Base-by-base conservation (phyloP, 2,888 invertebrate species). In the Andrena flavipes region DNA sequence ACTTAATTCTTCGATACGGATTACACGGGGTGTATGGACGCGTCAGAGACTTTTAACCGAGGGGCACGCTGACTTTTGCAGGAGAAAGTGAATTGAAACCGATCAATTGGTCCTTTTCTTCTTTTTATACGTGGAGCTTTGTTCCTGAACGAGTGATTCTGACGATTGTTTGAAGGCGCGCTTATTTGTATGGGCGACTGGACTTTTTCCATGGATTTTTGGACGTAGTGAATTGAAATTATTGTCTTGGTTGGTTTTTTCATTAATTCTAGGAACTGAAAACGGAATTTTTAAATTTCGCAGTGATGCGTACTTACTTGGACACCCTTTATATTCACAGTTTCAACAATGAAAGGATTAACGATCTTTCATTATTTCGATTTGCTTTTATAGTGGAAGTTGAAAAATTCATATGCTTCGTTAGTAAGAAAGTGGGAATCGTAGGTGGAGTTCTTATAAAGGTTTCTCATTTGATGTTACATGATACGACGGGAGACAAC, bases 361-460 rank as follows among this genome's bases (percentile, higher is more conserved):
- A 26, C 16, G 8, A 56, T 56, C 33, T 16, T 8, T 60, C n/a
- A 60, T 60, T 60, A 16, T 33, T 60, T 60, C 30, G 7, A 29
- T 16, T 13, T 35, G 35, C 42, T 10, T n/a, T n/a, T 67, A 8
- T 26, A 7, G 13, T 1, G 26, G 71, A 60, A 20, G 42, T 20
- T 54, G 35, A 56, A 35, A 35, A 59, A 69, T 35, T 54, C 16
- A n/a, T 42, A 33, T 10, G 69, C 10, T 26, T 59, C 42, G n/a
- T 35, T 33, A 23, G 7, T 29, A 67, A 75, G 30, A 54, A 75
- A 78, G 13, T 76, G 42, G 29, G 54, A 29, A 33, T 42, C n/a
- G 77, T 75, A 51, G 67, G 62, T 67, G 67, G 62, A 76, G n/a
- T 42, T 51, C 13, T 30, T 23, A 33, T 16, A 51, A n/a, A 62